A percentile compares a stretch with the other conserved stretches of the same genome.
These are phyloP conservation scores for Agelas oroides DNA, from an alignment of 37 sponge, comb jelly and placozoan species.

Conservation along the genomic window DNA sequence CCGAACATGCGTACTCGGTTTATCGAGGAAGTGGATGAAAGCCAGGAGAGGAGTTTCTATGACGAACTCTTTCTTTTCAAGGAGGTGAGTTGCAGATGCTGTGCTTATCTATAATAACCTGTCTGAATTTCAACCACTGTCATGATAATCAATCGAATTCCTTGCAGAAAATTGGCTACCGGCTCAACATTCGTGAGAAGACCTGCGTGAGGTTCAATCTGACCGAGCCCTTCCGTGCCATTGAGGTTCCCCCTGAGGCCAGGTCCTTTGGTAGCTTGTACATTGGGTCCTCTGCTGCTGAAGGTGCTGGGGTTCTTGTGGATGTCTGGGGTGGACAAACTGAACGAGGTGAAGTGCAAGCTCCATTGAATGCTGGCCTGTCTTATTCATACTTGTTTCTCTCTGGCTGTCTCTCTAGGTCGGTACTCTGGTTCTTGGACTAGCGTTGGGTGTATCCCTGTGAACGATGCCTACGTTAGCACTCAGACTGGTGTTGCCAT, in stretches of 20 bases:
- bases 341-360: too few species aligned
- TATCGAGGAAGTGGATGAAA: constrained; percentile 17
- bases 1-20: constrained; percentile 4
- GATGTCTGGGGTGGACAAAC: neutral
- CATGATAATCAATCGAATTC: too few species aligned
- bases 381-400: neutral
- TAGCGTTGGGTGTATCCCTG: constrained; percentile 32
- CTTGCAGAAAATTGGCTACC: constrained; percentile 30
- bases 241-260: constrained; percentile 35
- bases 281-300: constrained; percentile 27
- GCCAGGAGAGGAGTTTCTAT: constrained; percentile 3
- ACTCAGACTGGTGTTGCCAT: neutral
- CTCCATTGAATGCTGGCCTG: neutral
- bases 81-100: constrained; percentile 19
- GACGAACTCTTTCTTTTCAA: constrained; percentile 42
- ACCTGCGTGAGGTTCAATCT: constrained; percentile 21
- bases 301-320: constrained; percentile 20
- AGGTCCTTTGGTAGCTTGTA: constrained; percentile 8
- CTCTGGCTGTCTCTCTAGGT: neutral
- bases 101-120: too few species aligned
- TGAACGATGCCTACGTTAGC: constrained; percentile 9
- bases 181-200: constrained; percentile 1
- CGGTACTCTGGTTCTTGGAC: constrained; percentile 8
- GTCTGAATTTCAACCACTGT: too few species aligned
- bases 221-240: constrained; percentile 24